Evolutionary conservation across 2,113 vertebrate genomes (phyloP).

Genomic region (Ahaetulla prasina): DNA sequence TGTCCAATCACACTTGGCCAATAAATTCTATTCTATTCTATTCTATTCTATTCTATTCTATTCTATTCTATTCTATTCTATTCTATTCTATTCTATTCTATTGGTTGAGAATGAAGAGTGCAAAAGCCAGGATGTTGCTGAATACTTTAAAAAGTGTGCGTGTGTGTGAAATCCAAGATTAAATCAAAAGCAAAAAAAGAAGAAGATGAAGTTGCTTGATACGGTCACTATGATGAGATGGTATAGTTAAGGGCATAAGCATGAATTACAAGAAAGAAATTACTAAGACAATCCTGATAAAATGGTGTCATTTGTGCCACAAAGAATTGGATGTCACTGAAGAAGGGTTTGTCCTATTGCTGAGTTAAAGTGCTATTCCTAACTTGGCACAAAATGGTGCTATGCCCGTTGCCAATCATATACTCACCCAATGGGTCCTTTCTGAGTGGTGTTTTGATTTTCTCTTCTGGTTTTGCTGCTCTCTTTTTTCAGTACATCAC

Average conservation of each 20-base stretch:
- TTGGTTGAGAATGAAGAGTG: neutral
- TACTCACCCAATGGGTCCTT: neutral
- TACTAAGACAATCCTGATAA: neutral
- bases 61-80: too few species aligned
- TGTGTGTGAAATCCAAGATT: neutral
- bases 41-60: too few species aligned
- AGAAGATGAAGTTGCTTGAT: neutral
- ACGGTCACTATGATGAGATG: neutral
- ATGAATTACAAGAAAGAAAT: neutral
- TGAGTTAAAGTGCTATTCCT: neutral
- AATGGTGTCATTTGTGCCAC: neutral
- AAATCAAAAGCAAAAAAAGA: neutral
- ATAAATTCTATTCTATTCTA: too few species aligned
- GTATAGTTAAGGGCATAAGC: neutral
- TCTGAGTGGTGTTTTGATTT: neutral
- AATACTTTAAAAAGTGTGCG: neutral
- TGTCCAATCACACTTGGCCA: too few species aligned
- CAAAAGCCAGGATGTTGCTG: neutral
- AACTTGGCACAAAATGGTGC: neutral
- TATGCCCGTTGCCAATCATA: neutral
- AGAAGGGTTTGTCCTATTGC: neutral
- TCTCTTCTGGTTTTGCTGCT: neutral
- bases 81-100: too few species aligned
- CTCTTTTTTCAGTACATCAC: neutral
- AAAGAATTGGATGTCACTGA: neutral